These are phyloP conservation scores for Adineta ricciae DNA, from an alignment of 2,888 invertebrate species.

Conservation along the genomic window DNA sequence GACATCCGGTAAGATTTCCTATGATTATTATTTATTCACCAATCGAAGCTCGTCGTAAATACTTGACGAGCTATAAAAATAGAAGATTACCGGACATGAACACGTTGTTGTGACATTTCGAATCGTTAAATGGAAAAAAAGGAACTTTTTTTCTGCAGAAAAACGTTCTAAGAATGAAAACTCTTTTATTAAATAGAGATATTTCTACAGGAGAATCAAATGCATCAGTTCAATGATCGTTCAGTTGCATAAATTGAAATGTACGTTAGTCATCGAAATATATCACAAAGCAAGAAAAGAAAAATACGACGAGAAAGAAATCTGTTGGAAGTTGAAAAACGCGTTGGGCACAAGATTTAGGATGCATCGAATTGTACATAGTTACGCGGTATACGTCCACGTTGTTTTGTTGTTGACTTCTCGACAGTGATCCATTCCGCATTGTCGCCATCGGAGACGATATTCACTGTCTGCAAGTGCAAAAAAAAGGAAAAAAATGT, in stretches of 20 bases:
- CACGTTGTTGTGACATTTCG: too few species aligned
- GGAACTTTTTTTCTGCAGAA: background rate
- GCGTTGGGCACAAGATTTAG: background rate
- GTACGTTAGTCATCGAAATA: background rate
- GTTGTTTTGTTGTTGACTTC: background rate
- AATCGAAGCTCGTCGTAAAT: too few species aligned
- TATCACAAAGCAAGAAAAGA: background rate
- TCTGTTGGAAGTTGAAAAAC: background rate
- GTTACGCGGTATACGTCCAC: background rate
- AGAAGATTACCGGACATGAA: too few species aligned
- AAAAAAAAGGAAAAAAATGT: background rate
- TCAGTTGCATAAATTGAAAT: background rate
- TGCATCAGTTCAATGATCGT: background rate
- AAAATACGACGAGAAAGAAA: background rate
- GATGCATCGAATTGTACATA: background rate
- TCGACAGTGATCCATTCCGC: background rate
- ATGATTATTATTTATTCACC: too few species aligned
- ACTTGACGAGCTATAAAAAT: too few species aligned
- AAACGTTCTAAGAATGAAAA: background rate
- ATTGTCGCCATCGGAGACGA: background rate
- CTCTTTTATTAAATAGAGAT: background rate
- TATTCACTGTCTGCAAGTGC: slow-evolving; percentile 4
- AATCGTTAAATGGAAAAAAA: too few species aligned
- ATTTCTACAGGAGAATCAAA: background rate
- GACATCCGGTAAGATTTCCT: too few species aligned